phyloP scores from a whole-genome alignment of 2,888 invertebrate species.

The Polietes domitor region DNA sequence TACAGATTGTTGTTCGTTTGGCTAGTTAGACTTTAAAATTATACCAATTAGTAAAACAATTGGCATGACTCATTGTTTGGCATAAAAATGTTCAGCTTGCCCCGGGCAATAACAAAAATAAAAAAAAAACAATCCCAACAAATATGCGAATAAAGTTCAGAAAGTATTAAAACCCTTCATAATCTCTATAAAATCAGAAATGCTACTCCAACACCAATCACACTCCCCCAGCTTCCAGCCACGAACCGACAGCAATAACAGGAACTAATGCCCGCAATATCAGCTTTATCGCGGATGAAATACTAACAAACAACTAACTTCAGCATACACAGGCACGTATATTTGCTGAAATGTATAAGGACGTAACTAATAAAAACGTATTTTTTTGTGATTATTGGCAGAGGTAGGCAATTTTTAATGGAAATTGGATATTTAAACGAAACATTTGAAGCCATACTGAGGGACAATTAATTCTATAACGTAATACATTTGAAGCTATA shows the following conservation, averaged over 20 bases:
- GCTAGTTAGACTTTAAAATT: not conserved
- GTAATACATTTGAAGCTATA: too few relatives aligned
- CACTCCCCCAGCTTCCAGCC: not conserved
- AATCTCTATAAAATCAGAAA: constrained; percentile 17
- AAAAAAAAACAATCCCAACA: not conserved
- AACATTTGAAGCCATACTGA: too few relatives aligned
- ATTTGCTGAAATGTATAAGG: too few relatives aligned
- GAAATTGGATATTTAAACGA: too few relatives aligned
- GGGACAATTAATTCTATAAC: too few relatives aligned
- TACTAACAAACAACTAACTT: too few relatives aligned
- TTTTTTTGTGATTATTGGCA: too few relatives aligned
- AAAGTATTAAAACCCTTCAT: constrained; percentile 4
- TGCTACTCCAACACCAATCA: too few relatives aligned
- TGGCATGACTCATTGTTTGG: too few relatives aligned
- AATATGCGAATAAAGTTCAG: not conserved
- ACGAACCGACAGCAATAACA: not conserved
- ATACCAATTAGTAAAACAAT: constrained; percentile 9
- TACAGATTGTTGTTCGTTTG: not conserved
- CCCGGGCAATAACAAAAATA: not conserved
- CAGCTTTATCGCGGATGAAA: constrained; percentile 3
- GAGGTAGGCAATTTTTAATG: too few relatives aligned
- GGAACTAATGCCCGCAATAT: constrained; percentile 3
- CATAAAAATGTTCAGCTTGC: not conserved
- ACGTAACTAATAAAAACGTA: too few relatives aligned
- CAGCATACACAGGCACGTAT: too few relatives aligned